Evolutionary conservation across 2,888 invertebrate genomes (phyloP).

Genomic region (Nemapogon koenigi): DNA sequence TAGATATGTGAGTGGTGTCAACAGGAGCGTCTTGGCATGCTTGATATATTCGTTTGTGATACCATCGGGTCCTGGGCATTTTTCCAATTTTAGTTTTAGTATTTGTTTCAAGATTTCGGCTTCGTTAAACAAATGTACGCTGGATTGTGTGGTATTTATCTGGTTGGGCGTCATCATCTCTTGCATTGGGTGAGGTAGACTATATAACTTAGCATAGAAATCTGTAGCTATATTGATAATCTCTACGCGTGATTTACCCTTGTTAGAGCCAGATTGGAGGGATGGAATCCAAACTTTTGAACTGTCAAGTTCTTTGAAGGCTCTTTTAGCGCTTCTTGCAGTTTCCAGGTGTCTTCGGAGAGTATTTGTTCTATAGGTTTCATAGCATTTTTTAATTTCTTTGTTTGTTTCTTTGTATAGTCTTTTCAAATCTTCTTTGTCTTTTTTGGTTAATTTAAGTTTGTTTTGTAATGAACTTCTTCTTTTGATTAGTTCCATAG

Average conservation of each 20-base stretch:
- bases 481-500: conserved; percentile 13
- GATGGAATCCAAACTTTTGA: background rate
- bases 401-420: background rate
- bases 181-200: background rate
- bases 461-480: conserved; percentile 11
- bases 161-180: background rate
- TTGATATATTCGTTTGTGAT: background rate
- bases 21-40: background rate
- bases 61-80: background rate
- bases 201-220: background rate
- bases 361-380: conserved; percentile 16
- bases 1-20: background rate
- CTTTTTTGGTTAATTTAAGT: background rate
- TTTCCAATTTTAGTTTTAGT: background rate
- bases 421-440: background rate
- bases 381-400: background rate
- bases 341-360: background rate
- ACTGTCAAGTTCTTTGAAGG: background rate
- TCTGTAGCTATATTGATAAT: background rate
- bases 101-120: background rate
- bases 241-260: background rate
- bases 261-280: background rate
- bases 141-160: background rate
- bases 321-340: background rate
- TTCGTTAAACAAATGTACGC: background rate